phyloP scores from a whole-genome alignment of 2,113 vertebrate species.

The Semnornis frantzii region DNA sequence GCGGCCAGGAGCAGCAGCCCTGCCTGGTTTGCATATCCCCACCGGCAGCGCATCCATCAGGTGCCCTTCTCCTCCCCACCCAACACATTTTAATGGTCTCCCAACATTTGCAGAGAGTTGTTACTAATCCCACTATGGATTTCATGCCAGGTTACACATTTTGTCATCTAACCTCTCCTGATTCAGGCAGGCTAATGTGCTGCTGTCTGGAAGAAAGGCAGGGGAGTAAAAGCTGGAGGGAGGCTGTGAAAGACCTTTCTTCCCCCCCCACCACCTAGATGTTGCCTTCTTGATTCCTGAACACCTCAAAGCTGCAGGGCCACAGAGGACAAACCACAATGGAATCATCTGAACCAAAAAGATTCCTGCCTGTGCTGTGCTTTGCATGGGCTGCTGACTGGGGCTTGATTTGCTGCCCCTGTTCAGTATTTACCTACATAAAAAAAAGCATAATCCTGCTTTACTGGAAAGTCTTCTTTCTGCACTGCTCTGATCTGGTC shows the following conservation, averaged over 20 bases:
- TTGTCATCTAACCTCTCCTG: background rate
- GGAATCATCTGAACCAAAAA: background rate
- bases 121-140: background rate
- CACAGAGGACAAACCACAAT: background rate
- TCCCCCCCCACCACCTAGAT: too few species aligned
- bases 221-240: background rate
- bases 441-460: background rate
- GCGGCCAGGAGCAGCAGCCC: background rate
- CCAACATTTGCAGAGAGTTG: background rate
- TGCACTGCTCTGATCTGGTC: rapidly evolving
- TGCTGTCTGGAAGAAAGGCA: background rate
- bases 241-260: background rate
- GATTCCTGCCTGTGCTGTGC: background rate
- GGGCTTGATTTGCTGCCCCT: background rate
- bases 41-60: background rate
- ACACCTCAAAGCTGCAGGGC: background rate
- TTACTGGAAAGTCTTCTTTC: background rate
- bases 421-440: background rate
- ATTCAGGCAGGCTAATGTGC: background rate
- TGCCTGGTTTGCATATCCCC: background rate
- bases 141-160: background rate
- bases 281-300: background rate
- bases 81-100: background rate
- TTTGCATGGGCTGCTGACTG: background rate
- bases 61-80: background rate